Evolutionary conservation across 1,140 invertebrate species (phyloP).

Genomic region (Lepidurus couesii): DNA sequence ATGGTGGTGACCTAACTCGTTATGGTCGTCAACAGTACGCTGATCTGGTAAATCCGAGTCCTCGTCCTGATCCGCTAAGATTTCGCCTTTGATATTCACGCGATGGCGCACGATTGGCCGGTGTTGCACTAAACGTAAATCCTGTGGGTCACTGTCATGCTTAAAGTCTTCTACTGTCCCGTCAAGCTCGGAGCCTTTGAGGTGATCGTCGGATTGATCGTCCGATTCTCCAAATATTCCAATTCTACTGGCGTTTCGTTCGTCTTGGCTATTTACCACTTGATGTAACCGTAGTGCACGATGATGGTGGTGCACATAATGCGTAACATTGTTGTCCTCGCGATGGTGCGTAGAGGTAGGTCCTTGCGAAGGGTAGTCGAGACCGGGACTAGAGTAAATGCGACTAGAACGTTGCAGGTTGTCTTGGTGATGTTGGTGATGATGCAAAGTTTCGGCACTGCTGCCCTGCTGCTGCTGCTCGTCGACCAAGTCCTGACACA

Average conservation of each 20-base stretch:
- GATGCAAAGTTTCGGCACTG: slow-evolving; percentile 1
- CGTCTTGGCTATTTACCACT: background rate
- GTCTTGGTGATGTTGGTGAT: background rate
- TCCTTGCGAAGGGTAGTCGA: slow-evolving; percentile 13
- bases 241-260: background rate
- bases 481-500: slow-evolving; percentile 11
- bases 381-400: background rate
- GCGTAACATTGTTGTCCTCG: slow-evolving; percentile 3
- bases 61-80: background rate
- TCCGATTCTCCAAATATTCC: background rate
- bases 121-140: slow-evolving; percentile 33
- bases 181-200: background rate
- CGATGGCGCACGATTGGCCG: background rate
- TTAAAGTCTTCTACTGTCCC: background rate
- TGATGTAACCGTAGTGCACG: background rate
- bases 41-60: background rate
- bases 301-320: slow-evolving; percentile 14
- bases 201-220: background rate
- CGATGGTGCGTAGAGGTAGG: background rate
- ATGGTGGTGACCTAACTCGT: slow-evolving; percentile 32
- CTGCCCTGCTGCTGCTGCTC: background rate
- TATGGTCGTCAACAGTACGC: background rate
- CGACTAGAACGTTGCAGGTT: slow-evolving; percentile 3
- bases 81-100: slow-evolving; percentile 15
- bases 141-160: slow-evolving; percentile 32